Conservation (phyloP, 2,888 invertebrate genomes). For the Panorpa germanica region DNA sequence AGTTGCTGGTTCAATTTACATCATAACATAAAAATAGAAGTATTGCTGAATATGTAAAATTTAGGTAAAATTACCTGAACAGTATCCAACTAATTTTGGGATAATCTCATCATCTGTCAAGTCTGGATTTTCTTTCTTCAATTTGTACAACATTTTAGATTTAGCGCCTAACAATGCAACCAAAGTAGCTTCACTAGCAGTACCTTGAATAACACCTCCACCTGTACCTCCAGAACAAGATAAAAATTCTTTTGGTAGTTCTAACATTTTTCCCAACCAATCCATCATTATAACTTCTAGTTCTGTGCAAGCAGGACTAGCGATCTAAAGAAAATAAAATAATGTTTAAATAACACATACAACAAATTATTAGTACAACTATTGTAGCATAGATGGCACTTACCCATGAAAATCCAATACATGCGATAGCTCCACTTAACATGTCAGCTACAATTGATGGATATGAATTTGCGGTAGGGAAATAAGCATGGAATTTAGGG, state of each 20-base stretch:
- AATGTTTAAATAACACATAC: too few species aligned
- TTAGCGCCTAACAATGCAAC: slow-evolving; percentile 85
- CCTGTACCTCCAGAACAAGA: slow-evolving; percentile 69
- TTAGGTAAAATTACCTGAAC: slow-evolving; percentile 71
- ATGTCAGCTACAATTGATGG: slow-evolving; percentile 90
- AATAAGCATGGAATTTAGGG: slow-evolving; percentile 90
- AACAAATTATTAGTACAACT: not conserved
- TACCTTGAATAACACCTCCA: slow-evolving; percentile 83
- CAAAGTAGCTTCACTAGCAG: slow-evolving; percentile 87
- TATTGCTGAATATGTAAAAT: too few species aligned
- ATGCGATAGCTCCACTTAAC: slow-evolving; percentile 84
- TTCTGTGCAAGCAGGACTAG: slow-evolving; percentile 91
- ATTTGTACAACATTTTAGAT: slow-evolving; percentile 43
- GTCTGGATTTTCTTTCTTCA: slow-evolving; percentile 53
- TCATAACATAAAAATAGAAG: too few species aligned
- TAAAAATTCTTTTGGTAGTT: slow-evolving; percentile 68
- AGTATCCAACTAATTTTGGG: slow-evolving; percentile 69
- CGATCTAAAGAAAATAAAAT: slow-evolving; percentile 37
- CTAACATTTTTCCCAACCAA: slow-evolving; percentile 88
- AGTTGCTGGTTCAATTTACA: too few species aligned
- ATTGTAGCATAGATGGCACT: slow-evolving; percentile 16
- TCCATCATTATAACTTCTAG: slow-evolving; percentile 88
- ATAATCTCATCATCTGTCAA: slow-evolving; percentile 54
- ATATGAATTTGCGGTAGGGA: slow-evolving; percentile 85
- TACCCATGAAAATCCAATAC: slow-evolving; percentile 95